Conservation (phyloP, 1,140 invertebrate species). For the Drosophila prosaltans region DNA sequence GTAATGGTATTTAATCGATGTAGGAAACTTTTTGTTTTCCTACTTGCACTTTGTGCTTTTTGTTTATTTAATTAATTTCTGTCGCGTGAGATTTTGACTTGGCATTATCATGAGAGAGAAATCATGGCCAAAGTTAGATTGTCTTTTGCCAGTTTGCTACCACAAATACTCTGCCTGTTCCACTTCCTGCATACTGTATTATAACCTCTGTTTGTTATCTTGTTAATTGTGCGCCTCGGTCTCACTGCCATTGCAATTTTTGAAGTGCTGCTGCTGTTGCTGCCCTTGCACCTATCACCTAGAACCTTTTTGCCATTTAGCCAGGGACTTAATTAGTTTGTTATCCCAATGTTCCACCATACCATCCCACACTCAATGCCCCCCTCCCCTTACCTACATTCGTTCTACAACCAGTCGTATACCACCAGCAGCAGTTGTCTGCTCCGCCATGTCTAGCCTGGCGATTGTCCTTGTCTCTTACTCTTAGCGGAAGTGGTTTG, state of each 20-base stretch:
- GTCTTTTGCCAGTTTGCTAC: constrained; percentile 56
- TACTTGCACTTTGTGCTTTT: constrained; percentile 25
- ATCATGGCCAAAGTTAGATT: constrained; percentile 75
- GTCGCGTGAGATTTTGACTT: constrained; percentile 52
- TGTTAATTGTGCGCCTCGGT: constrained; percentile 66
- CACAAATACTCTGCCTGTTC: too few relatives aligned
- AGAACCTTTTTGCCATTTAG: constrained; percentile 50
- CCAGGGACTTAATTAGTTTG: constrained; percentile 78
- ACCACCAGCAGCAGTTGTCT: constrained; percentile 41
- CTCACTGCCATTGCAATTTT: constrained; percentile 70
- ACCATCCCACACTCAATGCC: neutral
- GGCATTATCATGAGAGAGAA: constrained; percentile 56
- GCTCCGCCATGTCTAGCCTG: constrained; percentile 43
- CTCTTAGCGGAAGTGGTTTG: constrained; percentile 67
- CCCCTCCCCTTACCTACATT: too few relatives aligned
- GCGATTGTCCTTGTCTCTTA: constrained; percentile 33
- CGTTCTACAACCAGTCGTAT: too few relatives aligned
- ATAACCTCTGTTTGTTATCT: constrained; percentile 50
- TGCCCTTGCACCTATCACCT: constrained; percentile 54
- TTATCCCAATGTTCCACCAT: constrained; percentile 41
- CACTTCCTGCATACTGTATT: too few relatives aligned
- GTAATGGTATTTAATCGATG: constrained; percentile 11
- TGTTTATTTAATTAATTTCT: constrained; percentile 68
- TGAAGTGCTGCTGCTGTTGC: constrained; percentile 50
- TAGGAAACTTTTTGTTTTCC: constrained; percentile 1